Percentiles rank a stretch among this genome's conserved stretches.
phyloP scores from a whole-genome alignment of 1,140 invertebrate species.

The Tribolium madens region DNA sequence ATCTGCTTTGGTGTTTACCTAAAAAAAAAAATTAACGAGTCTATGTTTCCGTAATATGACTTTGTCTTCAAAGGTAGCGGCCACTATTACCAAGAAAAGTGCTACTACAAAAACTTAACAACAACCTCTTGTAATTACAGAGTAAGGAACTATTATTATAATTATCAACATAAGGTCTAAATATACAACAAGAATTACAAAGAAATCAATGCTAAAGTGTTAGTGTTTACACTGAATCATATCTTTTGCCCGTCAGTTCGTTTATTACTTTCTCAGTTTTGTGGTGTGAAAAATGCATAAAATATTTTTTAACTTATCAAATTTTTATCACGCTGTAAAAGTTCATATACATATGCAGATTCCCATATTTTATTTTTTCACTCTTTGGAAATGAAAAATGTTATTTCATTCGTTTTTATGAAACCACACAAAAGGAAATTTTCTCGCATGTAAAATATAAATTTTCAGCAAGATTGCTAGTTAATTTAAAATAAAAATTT shows the following conservation, averaged over 20 bases:
- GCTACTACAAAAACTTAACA: background rate
- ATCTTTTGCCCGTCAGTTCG: background rate
- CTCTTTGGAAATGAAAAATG: constrained; percentile 10
- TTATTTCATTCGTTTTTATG: constrained; percentile 21
- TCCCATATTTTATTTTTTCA: constrained; percentile 22
- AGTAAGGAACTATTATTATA: background rate
- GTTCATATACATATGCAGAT: constrained; percentile 4
- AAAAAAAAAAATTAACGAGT: constrained; percentile 36
- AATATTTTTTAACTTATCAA: background rate
- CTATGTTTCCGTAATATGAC: constrained; percentile 16
- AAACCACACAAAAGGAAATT: constrained; percentile 7
- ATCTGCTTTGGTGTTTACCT: constrained; percentile 21
- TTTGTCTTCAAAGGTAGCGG: constrained; percentile 16
- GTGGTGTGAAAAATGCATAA: background rate
- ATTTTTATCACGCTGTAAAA: constrained; percentile 2
- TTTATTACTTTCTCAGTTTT: background rate
- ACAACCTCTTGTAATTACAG: constrained; percentile 9
- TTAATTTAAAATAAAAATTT: constrained; percentile 16
- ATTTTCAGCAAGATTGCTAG: background rate
- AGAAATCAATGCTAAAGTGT: background rate
- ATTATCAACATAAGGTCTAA: constrained; percentile 17
- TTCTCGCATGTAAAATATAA: constrained; percentile 6
- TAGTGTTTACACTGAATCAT: background rate
- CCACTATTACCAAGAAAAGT: background rate
- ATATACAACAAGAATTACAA: background rate